Evolutionary conservation across 2,888 invertebrate genomes (phyloP), one percentile per base, ranked within the genome.

Genomic region (Baccha elongata): DNA sequence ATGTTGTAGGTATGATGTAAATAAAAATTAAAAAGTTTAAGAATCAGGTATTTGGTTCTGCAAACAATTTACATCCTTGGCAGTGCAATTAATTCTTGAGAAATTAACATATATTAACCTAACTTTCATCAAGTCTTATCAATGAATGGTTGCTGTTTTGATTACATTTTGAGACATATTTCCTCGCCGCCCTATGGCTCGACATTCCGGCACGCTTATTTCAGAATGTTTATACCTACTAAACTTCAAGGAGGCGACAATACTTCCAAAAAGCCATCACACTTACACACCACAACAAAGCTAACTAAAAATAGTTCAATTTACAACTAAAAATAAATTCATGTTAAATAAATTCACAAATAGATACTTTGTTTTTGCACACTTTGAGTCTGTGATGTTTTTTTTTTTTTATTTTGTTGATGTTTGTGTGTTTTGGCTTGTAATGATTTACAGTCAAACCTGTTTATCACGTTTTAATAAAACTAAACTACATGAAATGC

Each of bases 341-440:
- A 48, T 46, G 71, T 62, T 72, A 62, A 76, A 76, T 81, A 75
- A 76, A 81, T 81, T 67, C 62, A 67, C 65, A 81, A 81, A 81
- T 75, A 81, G 81, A 58, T 26, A 75, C 60, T 81, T 64, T 53
- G 40, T 67, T 75, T 58, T 81, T 76, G 71, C 75, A 72, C 60
- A 62, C 67, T 68, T 26, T 53, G 1, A 13, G 11, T 32, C 35
- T 35, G 23, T 52, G 50, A 21, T 69, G 50, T 50, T 13, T 67
- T 40, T 21, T 40, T 21, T 40, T 58, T 7, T 62, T 26, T 29
- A 32, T 6, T 8, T 32, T 32, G 29, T 32, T 8, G 29, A 21
- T 48, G 52, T 69, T 32, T 46, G 42, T 71, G 64, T 65, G 11
- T 42, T 23, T 19, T 48, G 8, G 23, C 11, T 46, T 35, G 5